phyloP scores from a whole-genome alignment of 2,113 vertebrate species.

The Parotia lawesii region DNA sequence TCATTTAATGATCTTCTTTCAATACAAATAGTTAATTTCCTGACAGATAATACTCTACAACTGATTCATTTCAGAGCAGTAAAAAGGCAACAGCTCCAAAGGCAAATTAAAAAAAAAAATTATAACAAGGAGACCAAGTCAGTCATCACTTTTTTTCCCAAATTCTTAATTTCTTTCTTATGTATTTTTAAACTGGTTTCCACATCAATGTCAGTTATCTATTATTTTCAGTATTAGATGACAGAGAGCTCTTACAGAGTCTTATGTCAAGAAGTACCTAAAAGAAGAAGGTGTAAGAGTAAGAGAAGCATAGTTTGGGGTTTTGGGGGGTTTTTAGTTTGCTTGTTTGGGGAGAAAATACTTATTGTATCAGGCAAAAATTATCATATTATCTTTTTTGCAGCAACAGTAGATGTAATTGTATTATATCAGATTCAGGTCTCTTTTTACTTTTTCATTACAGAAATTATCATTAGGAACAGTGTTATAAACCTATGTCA shows the following conservation, averaged over 20 bases:
- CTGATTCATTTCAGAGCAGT: constrained; percentile 30
- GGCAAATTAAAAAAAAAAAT: background rate
- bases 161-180: background rate
- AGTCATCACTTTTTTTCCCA: background rate
- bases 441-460: background rate
- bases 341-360: background rate
- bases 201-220: background rate
- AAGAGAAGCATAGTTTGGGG: background rate
- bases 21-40: constrained; percentile 16
- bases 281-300: background rate
- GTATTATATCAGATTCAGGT: background rate
- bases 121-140: background rate
- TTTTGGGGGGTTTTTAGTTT: rapidly evolving
- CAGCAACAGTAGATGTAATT: background rate
- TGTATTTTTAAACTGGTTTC: background rate
- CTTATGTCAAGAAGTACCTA: background rate
- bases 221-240: background rate
- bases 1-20: background rate
- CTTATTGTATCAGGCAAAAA: background rate
- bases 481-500: background rate
- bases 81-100: constrained; percentile 18
- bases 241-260: background rate
- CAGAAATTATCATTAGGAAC: background rate
- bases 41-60: constrained; percentile 21
- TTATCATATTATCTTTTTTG: background rate